Evolutionary conservation across 2,888 invertebrate genomes (phyloP), one percentile per base, ranked within the genome.

Genomic region (Pachymerium ferrugineum): DNA sequence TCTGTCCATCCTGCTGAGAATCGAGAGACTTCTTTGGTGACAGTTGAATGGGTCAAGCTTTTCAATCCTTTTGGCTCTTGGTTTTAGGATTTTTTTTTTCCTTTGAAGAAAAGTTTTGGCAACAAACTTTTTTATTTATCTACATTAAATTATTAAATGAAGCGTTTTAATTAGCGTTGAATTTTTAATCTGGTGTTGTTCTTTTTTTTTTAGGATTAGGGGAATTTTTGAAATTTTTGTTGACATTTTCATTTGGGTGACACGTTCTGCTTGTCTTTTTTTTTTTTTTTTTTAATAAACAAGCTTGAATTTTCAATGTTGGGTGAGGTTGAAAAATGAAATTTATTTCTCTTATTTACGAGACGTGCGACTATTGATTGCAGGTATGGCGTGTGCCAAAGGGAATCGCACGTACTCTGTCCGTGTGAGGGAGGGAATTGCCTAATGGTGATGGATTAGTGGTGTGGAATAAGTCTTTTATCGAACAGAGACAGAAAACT

Each of bases 381-480:
- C 54, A 54, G 54, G 54, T 54, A 25, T 54, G 54, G 54, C 54
- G 54, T 22, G 25, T 54, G 54, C 54, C 54, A 54, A 54, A 25
- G 54, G n/a, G n/a, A n/a, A n/a, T n/a, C 54, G 25, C 54, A 22
- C 47, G 54, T n/a, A n/a, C n/a, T n/a, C n/a, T n/a, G n/a, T n/a
- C n/a, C 54, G 54, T 54, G 54, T 22, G 54, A 22, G 54, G 54
- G 54, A 25, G 54, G 54, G 54, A 54, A 54, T 54, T 54, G 54
- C 12, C 54, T 54, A 54, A 54, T 54, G 54, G 54, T 54, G 54
- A 54, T 54, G 54, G 33, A 71, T 71, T 71, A 35, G 31, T 71
- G 71, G 71, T 10, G 71, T 71, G 71, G 71, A 71, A 71, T 71
- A 71, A 71, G 71, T 71, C 71, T 33, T 31, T 71, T 71, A 71